These are phyloP conservation scores for rabbit (Oryctolagus cuniculus) DNA, from an alignment of 2,113 vertebrate species.

Conservation along the genomic window DNA sequence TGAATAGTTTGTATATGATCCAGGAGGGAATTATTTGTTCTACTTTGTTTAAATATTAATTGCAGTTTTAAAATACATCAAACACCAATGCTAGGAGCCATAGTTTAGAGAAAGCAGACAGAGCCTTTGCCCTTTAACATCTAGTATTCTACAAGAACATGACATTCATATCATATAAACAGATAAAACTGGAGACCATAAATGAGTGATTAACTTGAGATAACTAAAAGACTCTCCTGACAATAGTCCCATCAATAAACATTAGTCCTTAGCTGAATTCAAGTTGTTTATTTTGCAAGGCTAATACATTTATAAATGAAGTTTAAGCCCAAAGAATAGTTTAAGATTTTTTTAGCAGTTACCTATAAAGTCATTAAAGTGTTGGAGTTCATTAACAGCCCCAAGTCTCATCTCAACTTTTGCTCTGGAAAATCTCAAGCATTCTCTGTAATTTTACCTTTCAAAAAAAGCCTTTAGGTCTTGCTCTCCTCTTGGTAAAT, in stretches of 20 bases:
- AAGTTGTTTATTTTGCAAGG: neutral
- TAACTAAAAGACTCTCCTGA: neutral
- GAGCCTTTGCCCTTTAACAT: neutral
- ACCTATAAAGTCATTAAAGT: neutral
- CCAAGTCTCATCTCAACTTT: neutral
- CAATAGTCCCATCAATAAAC: neutral
- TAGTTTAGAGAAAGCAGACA: neutral
- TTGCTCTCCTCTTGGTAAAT: neutral
- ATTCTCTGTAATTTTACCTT: neutral
- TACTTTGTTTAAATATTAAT: neutral
- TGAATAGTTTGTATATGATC: neutral
- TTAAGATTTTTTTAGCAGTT: neutral
- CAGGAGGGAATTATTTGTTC: neutral
- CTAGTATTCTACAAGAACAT: neutral
- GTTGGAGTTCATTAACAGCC: neutral
- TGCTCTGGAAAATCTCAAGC: neutral
- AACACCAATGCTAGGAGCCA: neutral
- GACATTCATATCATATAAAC: neutral
- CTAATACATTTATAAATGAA: neutral
- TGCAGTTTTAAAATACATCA: neutral
- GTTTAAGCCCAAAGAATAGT: neutral
- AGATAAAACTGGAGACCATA: neutral
- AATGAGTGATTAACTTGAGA: neutral
- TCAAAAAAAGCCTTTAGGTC: neutral
- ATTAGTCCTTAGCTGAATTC: neutral